A percentile compares a stretch with the other conserved stretches of the same genome.
These are phyloP conservation scores for Eulemur macaco DNA, from an alignment of 2,113 vertebrate species.

Conservation along the genomic window DNA sequence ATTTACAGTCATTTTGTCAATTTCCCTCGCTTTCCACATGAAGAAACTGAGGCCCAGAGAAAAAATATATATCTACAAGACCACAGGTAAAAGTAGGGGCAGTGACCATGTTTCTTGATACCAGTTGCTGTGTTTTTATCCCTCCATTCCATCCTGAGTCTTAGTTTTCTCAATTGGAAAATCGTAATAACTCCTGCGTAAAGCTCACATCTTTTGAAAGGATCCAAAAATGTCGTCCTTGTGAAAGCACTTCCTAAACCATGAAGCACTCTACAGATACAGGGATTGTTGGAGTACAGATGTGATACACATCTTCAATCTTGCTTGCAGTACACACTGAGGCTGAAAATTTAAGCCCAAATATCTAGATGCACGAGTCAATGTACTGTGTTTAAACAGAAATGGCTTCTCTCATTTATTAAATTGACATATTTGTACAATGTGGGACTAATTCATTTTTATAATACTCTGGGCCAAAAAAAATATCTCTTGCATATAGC, in stretches of 20 bases:
- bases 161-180: constrained; percentile 20
- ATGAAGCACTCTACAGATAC: background rate
- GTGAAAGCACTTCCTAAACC: background rate
- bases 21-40: background rate
- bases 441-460: background rate
- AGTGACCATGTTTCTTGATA: background rate
- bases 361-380: background rate
- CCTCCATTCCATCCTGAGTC: background rate
- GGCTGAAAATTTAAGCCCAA: background rate
- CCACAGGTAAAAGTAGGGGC: background rate
- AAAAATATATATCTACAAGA: background rate
- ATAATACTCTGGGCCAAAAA: background rate
- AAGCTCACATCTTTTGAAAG: background rate
- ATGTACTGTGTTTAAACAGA: background rate
- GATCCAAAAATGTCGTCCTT: background rate
- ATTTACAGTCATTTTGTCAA: background rate
- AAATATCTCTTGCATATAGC: background rate
- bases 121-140: background rate
- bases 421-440: background rate
- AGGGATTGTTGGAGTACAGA: background rate
- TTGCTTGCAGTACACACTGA: background rate
- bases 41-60: background rate
- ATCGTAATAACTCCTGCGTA: background rate
- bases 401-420: background rate
- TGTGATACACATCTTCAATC: background rate